phyloP scores from a whole-genome alignment of 2,797 vertebrate species.

The Cirrhinus mrigala region DNA sequence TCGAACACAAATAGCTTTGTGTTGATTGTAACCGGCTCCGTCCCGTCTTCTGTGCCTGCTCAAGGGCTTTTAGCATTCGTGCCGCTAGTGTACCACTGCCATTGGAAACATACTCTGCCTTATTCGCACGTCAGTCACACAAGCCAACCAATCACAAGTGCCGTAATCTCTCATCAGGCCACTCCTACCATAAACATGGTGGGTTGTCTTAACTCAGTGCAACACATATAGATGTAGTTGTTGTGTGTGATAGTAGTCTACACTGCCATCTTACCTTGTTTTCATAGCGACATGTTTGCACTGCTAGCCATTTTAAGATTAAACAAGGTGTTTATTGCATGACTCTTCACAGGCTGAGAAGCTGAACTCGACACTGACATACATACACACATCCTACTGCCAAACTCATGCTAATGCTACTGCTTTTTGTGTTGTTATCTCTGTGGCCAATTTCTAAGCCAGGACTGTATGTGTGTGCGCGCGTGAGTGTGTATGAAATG shows the following conservation, averaged over 20 bases:
- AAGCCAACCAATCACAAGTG: conserved; percentile 78
- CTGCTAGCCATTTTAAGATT: conserved; percentile 23
- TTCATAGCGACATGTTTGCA: conserved; percentile 4
- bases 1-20: conserved; percentile 30
- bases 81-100: conserved; percentile 45
- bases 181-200: conserved; percentile 70
- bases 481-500: conserved; percentile 66
- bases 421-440: conserved; percentile 72
- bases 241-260: conserved; percentile 30
- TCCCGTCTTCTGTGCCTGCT: conserved; percentile 45
- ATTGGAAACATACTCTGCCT: conserved; percentile 69
- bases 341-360: conserved; percentile 27
- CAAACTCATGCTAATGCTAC: conserved; percentile 74
- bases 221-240: conserved; percentile 63
- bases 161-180: conserved; percentile 81
- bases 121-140: conserved; percentile 48
- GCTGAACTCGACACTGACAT: conserved; percentile 17
- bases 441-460: conserved; percentile 73
- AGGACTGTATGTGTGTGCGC: conserved; percentile 40
- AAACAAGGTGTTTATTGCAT: conserved; percentile 36
- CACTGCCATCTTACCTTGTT: conserved; percentile 17
- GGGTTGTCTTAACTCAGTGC: conserved; percentile 78
- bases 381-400: conserved; percentile 64
- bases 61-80: conserved; percentile 30
- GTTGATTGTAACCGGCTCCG: conserved; percentile 22